Percentiles rank a stretch among this genome's conserved stretches.
Conservation (phyloP, 2,113 vertebrate genomes). For the Platichthys flesus region DNA sequence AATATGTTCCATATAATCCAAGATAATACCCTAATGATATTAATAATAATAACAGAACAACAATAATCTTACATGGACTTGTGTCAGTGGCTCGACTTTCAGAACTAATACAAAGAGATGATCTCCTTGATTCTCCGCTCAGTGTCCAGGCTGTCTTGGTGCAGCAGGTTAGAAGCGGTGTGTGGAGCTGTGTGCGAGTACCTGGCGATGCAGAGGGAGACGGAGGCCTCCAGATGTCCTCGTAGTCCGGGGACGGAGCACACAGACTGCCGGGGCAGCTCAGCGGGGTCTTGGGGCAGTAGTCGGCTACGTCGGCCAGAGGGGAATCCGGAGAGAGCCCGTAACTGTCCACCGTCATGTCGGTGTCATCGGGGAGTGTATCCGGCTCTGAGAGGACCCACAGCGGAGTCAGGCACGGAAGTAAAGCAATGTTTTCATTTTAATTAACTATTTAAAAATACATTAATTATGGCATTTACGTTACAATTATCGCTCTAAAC, state of each 20-base stretch:
- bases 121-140: too few species aligned
- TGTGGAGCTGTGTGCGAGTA: slow-evolving; percentile 53
- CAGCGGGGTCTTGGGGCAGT: slow-evolving; percentile 85
- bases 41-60: background rate
- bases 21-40: background rate
- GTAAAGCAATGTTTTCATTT: background rate
- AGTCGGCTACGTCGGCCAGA: slow-evolving; percentile 80
- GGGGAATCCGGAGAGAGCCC: slow-evolving; percentile 84
- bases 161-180: too few species aligned
- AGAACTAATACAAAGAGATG: too few species aligned
- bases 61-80: background rate
- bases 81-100: too few species aligned
- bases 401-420: background rate
- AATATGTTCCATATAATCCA: too few species aligned
- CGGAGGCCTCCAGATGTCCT: slow-evolving; percentile 95
- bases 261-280: slow-evolving; percentile 88
- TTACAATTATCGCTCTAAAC: too few species aligned
- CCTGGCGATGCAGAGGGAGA: slow-evolving; percentile 96
- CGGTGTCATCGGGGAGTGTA: slow-evolving; percentile 67
- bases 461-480: too few species aligned
- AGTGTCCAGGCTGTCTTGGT: too few species aligned
- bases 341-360: slow-evolving; percentile 63
- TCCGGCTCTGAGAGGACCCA: slow-evolving; percentile 51
- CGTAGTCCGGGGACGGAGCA: slow-evolving; percentile 86
- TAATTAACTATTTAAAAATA: background rate